phyloP scores from a whole-genome alignment of 2,797 vertebrate species.

The Delichon dasypus region DNA sequence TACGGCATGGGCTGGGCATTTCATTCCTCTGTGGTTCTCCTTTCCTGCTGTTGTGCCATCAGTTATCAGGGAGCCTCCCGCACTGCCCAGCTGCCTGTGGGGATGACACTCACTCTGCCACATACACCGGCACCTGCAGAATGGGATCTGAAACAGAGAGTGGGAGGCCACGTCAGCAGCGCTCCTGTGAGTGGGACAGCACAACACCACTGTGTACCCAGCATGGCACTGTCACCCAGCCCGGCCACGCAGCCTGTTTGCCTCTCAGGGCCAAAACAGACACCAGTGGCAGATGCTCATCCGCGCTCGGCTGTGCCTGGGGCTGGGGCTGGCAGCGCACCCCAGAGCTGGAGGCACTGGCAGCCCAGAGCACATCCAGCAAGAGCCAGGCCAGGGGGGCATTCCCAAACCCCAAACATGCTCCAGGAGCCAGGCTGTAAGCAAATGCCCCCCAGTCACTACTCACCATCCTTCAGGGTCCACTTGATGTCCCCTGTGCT shows the following conservation, averaged over 20 bases:
- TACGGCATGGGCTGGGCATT: rapidly evolving
- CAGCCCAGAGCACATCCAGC: not conserved
- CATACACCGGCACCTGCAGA: conserved; percentile 89
- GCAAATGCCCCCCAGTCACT: not conserved
- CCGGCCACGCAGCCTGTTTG: not conserved
- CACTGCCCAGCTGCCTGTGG: not conserved
- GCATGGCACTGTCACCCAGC: not conserved
- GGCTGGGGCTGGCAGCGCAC: not conserved
- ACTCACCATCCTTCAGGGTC: conserved; percentile 91
- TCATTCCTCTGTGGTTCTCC: not conserved
- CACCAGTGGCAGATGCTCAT: rapidly evolving
- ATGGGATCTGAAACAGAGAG: conserved; percentile 85
- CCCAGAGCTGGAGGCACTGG: not conserved
- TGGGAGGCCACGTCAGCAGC: not conserved
- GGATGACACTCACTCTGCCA: conserved; percentile 86
- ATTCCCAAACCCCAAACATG: not conserved
- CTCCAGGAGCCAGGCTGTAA: not conserved
- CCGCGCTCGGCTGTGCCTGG: rapidly evolving
- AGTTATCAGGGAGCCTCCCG: not conserved
- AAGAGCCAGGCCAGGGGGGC: not conserved
- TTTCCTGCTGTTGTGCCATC: not conserved
- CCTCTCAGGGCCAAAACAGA: not conserved
- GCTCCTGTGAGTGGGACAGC: not conserved
- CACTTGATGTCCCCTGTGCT: conserved; percentile 91
- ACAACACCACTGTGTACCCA: not conserved